Percentiles rank a stretch among this genome's conserved stretches.
Conservation (phyloP, 2,888 invertebrate species). For the Acholoe squamosa region DNA sequence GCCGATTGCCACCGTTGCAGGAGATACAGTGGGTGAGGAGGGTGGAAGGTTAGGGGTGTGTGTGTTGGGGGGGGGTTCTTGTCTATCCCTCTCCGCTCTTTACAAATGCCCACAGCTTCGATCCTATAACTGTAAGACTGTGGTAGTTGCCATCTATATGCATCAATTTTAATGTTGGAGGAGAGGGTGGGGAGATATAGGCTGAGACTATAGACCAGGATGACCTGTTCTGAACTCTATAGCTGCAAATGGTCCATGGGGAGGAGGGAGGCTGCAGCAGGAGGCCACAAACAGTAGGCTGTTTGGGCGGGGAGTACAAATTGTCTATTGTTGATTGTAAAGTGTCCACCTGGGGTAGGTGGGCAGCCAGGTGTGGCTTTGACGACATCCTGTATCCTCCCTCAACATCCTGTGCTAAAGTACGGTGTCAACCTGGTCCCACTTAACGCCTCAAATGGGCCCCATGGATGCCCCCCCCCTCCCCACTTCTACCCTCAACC, state of each 20-base stretch:
- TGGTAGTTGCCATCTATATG: not conserved
- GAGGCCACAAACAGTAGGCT: not conserved
- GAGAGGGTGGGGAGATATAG: not conserved
- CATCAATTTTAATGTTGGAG: not conserved
- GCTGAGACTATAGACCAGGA: not conserved
- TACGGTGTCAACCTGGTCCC: too few species aligned
- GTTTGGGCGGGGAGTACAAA: slow-evolving; percentile 28
- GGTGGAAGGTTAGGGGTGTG: too few species aligned
- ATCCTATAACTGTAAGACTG: too few species aligned
- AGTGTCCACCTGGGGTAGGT: not conserved
- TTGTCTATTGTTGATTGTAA: slow-evolving; percentile 37
- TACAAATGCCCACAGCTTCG: too few species aligned
- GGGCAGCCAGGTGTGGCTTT: not conserved
- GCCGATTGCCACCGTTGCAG: not conserved
- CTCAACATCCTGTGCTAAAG: slow-evolving; percentile 18
- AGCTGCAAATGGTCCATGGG: not conserved
- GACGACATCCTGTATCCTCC: slow-evolving; percentile 5
- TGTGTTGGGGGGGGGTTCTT: not conserved
- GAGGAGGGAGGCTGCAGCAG: too few species aligned
- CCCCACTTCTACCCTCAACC: too few species aligned
- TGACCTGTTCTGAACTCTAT: slow-evolving; percentile 26
- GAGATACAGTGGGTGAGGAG: not conserved
- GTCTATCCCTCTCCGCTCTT: too few species aligned
- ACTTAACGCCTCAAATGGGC: too few species aligned
- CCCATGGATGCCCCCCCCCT: too few species aligned